Base-by-base conservation (phyloP, 2,888 invertebrate species). In the Drosophila antonietae region DNA sequence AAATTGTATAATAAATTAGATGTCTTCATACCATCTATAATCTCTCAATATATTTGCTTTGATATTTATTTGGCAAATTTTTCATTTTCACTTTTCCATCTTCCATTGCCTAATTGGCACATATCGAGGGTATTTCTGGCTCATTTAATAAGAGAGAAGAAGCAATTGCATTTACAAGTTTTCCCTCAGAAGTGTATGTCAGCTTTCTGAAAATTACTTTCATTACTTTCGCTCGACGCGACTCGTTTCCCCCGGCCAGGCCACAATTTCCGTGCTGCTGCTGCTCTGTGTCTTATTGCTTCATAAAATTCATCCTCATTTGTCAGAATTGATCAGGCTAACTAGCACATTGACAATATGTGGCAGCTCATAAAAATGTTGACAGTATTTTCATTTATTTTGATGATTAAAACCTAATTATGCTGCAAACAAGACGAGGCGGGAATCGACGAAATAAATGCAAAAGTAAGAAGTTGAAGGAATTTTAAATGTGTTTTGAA, bases 401-500 rank as follows among this genome's bases (percentile, higher is more conserved):
- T 80, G 68, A 81, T 85, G 88, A 86, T 88, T 85, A 83, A 88
- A 86, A 86, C 89, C 83, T 86, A 90, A 86, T 86, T 86, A 86
- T 60, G 76, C 52, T 62, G 77, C 44, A 61, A 52, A 57, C 59
- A 76, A 44, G 20, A 66, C 43, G 61, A 43, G 15, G 12, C 14
- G n/a, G 15, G n/a, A 15, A 10, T 43, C 18, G 43, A 46, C 20
- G 46, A 46, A 23, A 46, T 15, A 20, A 52, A 52, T 52, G 62
- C 73, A 41, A 9, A 18, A 66, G 41, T 35, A 56, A 68, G 1
- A 47, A 51, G n/a, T 70, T 67, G 69, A 75, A 56, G 43, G 76
- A 86, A 86, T 88, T 88, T 90, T 81, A 72, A 89, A 90, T 86
- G 90, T 83, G 90, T 81, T 90, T 86, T 90, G 86, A 88, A 86